Percentiles rank a stretch among this genome's conserved stretches.
These are phyloP conservation scores for Tolmerus cingulatus DNA, from an alignment of 2,888 invertebrate species.

Conservation along the genomic window DNA sequence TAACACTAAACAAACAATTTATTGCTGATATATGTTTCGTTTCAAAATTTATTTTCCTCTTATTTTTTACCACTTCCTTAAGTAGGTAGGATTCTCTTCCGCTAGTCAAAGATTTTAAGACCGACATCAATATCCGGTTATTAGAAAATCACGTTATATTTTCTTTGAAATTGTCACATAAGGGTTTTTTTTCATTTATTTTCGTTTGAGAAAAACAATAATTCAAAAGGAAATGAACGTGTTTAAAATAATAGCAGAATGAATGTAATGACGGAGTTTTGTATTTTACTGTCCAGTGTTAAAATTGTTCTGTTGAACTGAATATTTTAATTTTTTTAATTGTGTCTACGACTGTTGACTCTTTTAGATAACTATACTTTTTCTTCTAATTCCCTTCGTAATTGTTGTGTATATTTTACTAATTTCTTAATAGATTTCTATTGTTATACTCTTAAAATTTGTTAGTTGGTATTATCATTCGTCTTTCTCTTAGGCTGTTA, in stretches of 20 bases:
- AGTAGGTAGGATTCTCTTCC: not conserved
- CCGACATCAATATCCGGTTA: not conserved
- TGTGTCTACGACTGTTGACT: not conserved
- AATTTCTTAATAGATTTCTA: constrained; percentile 18
- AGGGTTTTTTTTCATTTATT: not conserved
- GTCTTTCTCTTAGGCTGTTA: constrained; percentile 41
- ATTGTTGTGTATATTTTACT: constrained; percentile 19
- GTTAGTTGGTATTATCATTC: constrained; percentile 33
- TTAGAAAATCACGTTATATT: not conserved
- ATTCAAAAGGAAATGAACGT: not conserved
- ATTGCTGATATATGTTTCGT: constrained; percentile 20
- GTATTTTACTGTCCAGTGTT: not conserved
- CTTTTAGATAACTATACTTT: not conserved
- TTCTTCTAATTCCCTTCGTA: constrained; percentile 30
- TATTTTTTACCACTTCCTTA: not conserved
- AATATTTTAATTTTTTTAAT: not conserved
- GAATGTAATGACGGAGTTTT: not conserved
- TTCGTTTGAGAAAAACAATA: not conserved
- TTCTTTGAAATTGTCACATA: not conserved
- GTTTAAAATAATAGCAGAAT: not conserved
- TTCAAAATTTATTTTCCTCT: not conserved
- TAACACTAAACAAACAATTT: constrained; percentile 14
- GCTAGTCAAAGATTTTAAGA: not conserved
- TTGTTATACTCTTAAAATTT: constrained; percentile 36
- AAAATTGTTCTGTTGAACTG: not conserved